These are phyloP conservation scores for Motacilla alba DNA, from an alignment of 2,113 vertebrate species.

Conservation along the genomic window DNA sequence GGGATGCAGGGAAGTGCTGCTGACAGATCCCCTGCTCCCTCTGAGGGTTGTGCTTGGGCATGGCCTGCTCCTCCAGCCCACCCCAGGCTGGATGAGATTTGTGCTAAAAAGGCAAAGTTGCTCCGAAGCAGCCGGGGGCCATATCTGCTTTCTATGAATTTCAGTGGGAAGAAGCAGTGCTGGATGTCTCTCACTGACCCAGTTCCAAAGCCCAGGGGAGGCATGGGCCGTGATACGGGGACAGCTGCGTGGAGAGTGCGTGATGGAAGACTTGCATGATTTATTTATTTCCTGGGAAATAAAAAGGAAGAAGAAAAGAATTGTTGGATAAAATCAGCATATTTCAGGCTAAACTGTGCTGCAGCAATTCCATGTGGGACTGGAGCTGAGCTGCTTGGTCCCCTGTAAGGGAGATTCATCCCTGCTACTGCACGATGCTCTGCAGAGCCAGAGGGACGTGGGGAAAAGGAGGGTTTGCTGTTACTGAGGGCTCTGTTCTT, in stretches of 20 bases:
- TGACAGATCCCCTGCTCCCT: neutral
- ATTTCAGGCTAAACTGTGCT: neutral
- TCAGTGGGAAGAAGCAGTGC: neutral
- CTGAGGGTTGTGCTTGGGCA: neutral
- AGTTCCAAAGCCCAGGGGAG: constrained; percentile 19
- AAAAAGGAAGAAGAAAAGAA: neutral
- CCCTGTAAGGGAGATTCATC: neutral
- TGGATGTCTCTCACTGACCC: neutral
- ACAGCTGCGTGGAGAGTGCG: neutral
- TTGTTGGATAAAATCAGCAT: neutral
- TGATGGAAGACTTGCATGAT: neutral
- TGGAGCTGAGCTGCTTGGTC: neutral
- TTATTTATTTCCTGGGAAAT: neutral
- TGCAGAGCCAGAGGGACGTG: accelerated
- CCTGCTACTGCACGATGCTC: neutral
- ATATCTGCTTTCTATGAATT: constrained; percentile 31
- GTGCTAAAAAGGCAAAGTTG: neutral
- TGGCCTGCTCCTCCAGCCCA: neutral
- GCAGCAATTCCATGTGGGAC: neutral
- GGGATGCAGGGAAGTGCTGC: neutral
- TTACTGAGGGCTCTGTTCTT: neutral
- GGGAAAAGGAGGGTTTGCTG: neutral
- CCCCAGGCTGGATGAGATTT: neutral
- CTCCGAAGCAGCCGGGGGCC: neutral
- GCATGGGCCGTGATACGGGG: neutral